Evolutionary conservation across 2,113 vertebrate species (phyloP), one percentile per base, ranked within the genome.

Genomic region (Callospermophilus lateralis): DNA sequence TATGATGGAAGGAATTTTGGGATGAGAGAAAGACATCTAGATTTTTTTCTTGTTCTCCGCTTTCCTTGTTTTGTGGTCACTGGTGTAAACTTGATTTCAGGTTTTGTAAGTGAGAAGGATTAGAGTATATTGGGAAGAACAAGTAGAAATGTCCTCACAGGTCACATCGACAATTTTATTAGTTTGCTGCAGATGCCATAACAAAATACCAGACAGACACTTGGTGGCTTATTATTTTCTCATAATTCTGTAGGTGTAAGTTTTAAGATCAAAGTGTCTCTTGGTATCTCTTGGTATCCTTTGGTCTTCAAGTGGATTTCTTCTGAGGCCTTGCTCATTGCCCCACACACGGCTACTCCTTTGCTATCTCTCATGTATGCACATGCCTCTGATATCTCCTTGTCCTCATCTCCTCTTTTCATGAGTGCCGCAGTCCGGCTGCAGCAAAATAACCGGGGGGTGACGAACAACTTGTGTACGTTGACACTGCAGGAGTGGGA

Each of bases 181-280:
- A 17, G 22, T n/a, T 84, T 95, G 2, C 42, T 68, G 89, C 16
- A 42, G 58, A 26, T 76, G 26, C 42, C 26, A 30, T 84, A 80
- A 34, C 58, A 81, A 74, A 13, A 32, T 70, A 84, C 11, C 51
- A 28, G 70, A 72, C n/a, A 37, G 17, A 90, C 24, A 86, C 30
- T 53, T 17, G 70, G 5, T 55, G 16, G 26, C 45, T 92, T 79
- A 72, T 90, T 76, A 78, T 86, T 90, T 89, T 89, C 67, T 94
- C 51, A 79, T 10, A 16, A 20, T 79, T 94, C 20, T 88, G 20
- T 45, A 92, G 65, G 37, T 65, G 8, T 48, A 78, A 73, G 42
- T 93, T 26, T 26, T 73, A 85, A n/a, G 19, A 84, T 34, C 37
- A 48, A 72, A 10, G 42, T 81, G 9, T 37, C 4, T 63, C 4